A percentile compares a stretch with the other conserved stretches of the same genome.
Conservation (phyloP, 2,888 invertebrate species). For the Rotaria magnacalcarata region DNA sequence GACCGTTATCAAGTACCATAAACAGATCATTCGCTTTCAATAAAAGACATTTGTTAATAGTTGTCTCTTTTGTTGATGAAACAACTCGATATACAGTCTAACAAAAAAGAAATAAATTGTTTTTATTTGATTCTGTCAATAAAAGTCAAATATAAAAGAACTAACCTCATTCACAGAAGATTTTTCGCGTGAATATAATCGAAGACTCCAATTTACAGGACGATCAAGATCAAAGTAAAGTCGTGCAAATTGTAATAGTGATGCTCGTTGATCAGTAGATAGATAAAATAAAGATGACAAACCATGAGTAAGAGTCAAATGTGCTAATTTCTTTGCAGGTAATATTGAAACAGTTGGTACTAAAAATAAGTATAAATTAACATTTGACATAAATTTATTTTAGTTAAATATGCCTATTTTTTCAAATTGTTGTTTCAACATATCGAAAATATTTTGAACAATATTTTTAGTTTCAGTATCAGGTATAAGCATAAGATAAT, state of each 20-base stretch:
- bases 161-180: not conserved
- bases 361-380: not conserved
- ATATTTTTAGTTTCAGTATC: not conserved
- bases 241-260: not conserved
- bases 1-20: conserved; percentile 18
- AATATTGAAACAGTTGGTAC: not conserved
- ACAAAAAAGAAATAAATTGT: not conserved
- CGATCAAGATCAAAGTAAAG: not conserved
- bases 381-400: not conserved
- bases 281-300: not conserved
- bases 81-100: not conserved
- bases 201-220: not conserved
- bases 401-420: not conserved
- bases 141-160: not conserved
- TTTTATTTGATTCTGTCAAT: not conserved
- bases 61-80: not conserved
- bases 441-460: not conserved
- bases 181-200: not conserved
- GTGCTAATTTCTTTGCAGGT: not conserved
- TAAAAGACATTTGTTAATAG: conserved; percentile 13
- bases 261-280: not conserved
- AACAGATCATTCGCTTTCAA: conserved; percentile 17
- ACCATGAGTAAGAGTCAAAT: not conserved
- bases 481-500: conserved; percentile 32
- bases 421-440: not conserved